These are phyloP conservation scores for Proterorhinus semilunaris DNA, from an alignment of 2,113 vertebrate species.

Conservation along the genomic window DNA sequence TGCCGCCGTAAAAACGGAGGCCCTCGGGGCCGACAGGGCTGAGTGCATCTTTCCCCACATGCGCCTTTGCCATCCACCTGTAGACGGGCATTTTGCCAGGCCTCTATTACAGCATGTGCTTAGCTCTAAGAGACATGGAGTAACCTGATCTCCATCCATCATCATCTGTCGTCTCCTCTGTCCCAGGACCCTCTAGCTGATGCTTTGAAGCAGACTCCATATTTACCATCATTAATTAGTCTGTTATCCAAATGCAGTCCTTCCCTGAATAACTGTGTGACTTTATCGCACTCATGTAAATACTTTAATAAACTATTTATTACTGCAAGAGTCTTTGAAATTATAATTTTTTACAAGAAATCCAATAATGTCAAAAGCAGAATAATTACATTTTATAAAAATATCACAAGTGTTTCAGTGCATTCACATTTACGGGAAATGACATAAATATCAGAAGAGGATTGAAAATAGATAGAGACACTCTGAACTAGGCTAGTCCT, in stretches of 20 bases:
- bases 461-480: slow-evolving; percentile 32
- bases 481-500: slow-evolving; percentile 19
- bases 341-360: background rate
- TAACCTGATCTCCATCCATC: slow-evolving; percentile 57
- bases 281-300: slow-evolving; percentile 67
- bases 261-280: slow-evolving; percentile 49
- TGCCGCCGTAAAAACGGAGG: slow-evolving; percentile 70
- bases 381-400: slow-evolving; percentile 58
- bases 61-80: slow-evolving; percentile 20
- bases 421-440: slow-evolving; percentile 62
- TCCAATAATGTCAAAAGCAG: slow-evolving; percentile 19
- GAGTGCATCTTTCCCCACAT: slow-evolving; percentile 20
- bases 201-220: slow-evolving; percentile 34
- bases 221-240: slow-evolving; percentile 24
- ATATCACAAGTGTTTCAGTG: slow-evolving; percentile 64
- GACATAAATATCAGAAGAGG: slow-evolving; percentile 29
- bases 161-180: slow-evolving; percentile 40
- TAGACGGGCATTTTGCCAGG: slow-evolving; percentile 33
- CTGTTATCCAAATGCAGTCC: slow-evolving; percentile 20
- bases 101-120: slow-evolving; percentile 41
- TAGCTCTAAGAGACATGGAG: slow-evolving; percentile 44
- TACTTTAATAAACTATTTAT: slow-evolving; percentile 66
- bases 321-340: slow-evolving; percentile 27
- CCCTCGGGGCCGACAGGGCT: slow-evolving; percentile 64
- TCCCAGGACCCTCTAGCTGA: slow-evolving; percentile 38